These are phyloP conservation scores for Hesperophylax magnus DNA, from an alignment of 1,140 invertebrate genomes.

Conservation along the genomic window DNA sequence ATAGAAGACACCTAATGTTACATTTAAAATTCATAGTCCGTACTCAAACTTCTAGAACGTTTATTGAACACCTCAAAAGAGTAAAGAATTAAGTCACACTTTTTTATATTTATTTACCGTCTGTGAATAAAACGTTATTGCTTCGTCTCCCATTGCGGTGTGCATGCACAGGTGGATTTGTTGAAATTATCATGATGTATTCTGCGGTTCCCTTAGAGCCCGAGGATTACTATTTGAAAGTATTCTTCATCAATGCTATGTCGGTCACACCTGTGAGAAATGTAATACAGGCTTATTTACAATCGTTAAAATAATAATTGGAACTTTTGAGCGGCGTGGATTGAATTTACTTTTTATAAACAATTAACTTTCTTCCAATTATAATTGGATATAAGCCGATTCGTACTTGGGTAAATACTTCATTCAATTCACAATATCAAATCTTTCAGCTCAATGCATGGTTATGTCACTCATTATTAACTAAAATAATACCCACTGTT, in stretches of 20 bases:
- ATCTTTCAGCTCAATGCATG: too few relatives aligned
- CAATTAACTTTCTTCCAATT: too few relatives aligned
- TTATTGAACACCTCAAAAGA: not conserved
- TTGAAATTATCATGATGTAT: not conserved
- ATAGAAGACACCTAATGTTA: too few relatives aligned
- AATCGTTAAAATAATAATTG: not conserved
- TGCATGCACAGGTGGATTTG: not conserved
- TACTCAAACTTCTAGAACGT: too few relatives aligned
- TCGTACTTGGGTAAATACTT: too few relatives aligned
- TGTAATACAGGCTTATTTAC: not conserved
- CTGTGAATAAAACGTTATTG: not conserved
- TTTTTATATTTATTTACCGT: not conserved
- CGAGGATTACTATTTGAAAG: slow-evolving; percentile 31
- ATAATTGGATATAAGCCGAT: too few relatives aligned
- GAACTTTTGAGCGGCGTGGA: too few relatives aligned
- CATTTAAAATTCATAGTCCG: too few relatives aligned
- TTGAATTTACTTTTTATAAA: too few relatives aligned
- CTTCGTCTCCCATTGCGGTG: not conserved
- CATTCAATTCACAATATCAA: too few relatives aligned
- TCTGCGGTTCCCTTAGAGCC: slow-evolving; percentile 5
- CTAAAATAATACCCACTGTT: too few relatives aligned
- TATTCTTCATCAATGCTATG: not conserved
- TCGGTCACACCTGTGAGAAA: slow-evolving; percentile 22
- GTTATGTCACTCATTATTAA: too few relatives aligned
- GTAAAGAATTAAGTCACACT: not conserved